phyloP scores from a whole-genome alignment of 1,140 invertebrate species.

The Anastatus disparis region DNA sequence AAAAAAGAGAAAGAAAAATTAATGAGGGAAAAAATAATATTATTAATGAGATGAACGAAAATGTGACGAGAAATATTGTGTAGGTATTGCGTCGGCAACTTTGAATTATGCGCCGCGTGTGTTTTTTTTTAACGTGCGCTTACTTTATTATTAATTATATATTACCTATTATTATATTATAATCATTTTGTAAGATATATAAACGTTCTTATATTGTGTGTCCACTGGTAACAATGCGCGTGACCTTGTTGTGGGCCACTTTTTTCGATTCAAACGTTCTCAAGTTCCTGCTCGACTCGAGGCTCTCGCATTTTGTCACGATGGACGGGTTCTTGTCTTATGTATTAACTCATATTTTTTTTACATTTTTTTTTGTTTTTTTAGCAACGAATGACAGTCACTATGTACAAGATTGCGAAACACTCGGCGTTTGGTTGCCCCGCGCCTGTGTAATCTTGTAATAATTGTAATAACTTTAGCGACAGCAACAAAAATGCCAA shows the following conservation, averaged over 20 bases:
- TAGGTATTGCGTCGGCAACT: slow-evolving; percentile 28
- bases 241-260: slow-evolving; percentile 35
- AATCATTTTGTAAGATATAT: slow-evolving; percentile 42
- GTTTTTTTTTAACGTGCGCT: slow-evolving; percentile 13
- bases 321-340: slow-evolving; percentile 38
- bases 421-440: slow-evolving; percentile 21
- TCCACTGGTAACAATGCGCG: slow-evolving; percentile 32
- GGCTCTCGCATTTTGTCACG: slow-evolving; percentile 42
- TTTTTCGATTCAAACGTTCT: slow-evolving; percentile 39
- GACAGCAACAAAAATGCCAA: slow-evolving; percentile 3
- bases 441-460: slow-evolving; percentile 36
- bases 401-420: slow-evolving; percentile 40
- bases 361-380: slow-evolving; percentile 21
- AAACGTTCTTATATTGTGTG: slow-evolving; percentile 40
- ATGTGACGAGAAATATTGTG: slow-evolving; percentile 1
- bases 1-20: slow-evolving; percentile 34
- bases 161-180: slow-evolving; percentile 37
- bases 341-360: slow-evolving; percentile 34
- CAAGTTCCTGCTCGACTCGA: slow-evolving; percentile 43
- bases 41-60: slow-evolving; percentile 38
- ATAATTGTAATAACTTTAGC: slow-evolving; percentile 37
- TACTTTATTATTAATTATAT: slow-evolving; percentile 17
- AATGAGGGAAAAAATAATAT: slow-evolving; percentile 45
- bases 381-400: slow-evolving; percentile 39
- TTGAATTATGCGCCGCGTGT: slow-evolving; percentile 17